Base-by-base conservation (phyloP, 53 echinoderm and acorn worm genomes). In the Luidia sarsii region DNA sequence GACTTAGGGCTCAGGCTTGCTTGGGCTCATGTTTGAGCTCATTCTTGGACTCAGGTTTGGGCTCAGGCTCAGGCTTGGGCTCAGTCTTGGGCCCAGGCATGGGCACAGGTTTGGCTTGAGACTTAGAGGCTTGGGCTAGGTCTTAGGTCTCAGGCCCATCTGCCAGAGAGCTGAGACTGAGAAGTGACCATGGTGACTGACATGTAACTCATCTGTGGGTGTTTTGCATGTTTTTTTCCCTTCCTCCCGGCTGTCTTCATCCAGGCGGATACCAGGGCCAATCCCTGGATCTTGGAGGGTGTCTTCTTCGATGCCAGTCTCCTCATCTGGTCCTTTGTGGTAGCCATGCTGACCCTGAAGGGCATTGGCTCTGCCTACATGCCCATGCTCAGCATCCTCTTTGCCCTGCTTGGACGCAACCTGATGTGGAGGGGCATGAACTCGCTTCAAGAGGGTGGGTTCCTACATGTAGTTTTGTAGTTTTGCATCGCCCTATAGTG, bases 271-370 rank as follows among this genome's bases (percentile, higher is more conserved):
- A 23, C 48, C 60, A 77, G 61, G 43, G 61, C 68, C 61, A 87
- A 80, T 48, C 70, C 70, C 2, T 80, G 80, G 70, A 38, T 63
- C 23, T 38, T 82, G 20, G 87, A 87, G 50, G 27, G 69, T 30
- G 25, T 87, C 5, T 87, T 82, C 67, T 87, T 82, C 25, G 87
- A 87, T 65, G 87, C 82, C 18, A 70, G 55, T 50, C 37, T 87
- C 28, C 32, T 87, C 33, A 24, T 87, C 10, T 87, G 87, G 87
- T 82, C 82, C 15, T 1, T 67, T 0, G 3, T 87, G 1, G 15
- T 87, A 3, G 65, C 61, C n/a, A 24, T 82, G 0, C 23, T 71
- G 34, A 61, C 82, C 0, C 49, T 66, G 39, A 63, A 29, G 33
- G 64, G 80, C 36, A 61, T 80, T 7, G 82, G 53, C 20, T 82